These are phyloP conservation scores for Diachrysia chrysitis DNA, from an alignment of 2,888 invertebrate genomes.

Conservation along the genomic window DNA sequence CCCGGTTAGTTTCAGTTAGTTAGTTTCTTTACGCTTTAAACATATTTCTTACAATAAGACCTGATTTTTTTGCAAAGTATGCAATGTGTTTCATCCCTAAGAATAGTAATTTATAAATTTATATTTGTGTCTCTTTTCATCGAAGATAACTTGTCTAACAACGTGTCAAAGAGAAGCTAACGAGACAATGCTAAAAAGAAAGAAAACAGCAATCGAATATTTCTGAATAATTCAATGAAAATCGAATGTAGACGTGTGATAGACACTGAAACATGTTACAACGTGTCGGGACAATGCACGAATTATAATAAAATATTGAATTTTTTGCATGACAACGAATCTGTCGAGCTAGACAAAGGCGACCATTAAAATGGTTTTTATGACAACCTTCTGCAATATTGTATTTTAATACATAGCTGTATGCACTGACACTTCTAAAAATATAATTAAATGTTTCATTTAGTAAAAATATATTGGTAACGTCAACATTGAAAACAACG, in stretches of 20 bases:
- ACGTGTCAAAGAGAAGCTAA: no score
- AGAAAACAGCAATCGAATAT: conserved; percentile 68
- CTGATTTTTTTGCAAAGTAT: no score
- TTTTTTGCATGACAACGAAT: conserved; percentile 62
- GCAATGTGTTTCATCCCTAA: no score
- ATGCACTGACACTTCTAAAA: no score
- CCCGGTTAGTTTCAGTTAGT: conserved; percentile 19
- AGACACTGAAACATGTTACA: conserved; percentile 76
- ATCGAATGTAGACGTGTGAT: conserved; percentile 70
- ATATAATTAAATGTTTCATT: no score
- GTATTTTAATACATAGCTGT: conserved; percentile 29
- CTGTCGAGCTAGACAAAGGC: conserved; percentile 53
- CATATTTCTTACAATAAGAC: conserved; percentile 14
- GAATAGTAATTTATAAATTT: no score
- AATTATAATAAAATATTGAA: conserved; percentile 83
- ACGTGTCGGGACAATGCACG: conserved; percentile 77
- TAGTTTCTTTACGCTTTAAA: conserved; percentile 6
- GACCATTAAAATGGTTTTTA: conserved; percentile 56
- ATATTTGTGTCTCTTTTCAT: no score
- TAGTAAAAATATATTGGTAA: not conserved
- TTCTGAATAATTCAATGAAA: conserved; percentile 86
- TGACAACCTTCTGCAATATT: conserved; percentile 38
- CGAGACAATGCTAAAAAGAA: conserved; percentile 72
- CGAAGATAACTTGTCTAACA: no score
- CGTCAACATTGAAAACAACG: no score